phyloP scores from a whole-genome alignment of 1,140 invertebrate genomes.

The Neodiprion virginianus region DNA sequence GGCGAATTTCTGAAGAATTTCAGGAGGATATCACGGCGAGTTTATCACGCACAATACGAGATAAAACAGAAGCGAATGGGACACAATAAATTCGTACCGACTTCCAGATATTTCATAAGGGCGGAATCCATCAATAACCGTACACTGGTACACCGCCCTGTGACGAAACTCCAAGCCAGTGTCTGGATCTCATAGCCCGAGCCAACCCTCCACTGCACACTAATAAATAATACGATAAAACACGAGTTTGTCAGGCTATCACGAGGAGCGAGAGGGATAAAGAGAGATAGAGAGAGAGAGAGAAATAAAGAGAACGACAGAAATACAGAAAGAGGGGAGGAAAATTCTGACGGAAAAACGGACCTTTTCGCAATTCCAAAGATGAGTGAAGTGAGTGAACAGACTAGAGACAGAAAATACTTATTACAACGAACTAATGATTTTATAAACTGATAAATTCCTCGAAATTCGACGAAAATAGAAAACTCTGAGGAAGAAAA shows the following conservation, averaged over 20 bases:
- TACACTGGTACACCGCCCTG: no score
- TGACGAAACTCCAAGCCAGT: neutral
- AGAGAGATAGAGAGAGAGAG: neutral
- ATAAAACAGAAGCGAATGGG: constrained; percentile 58
- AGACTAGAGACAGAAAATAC: no score
- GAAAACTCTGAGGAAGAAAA: neutral
- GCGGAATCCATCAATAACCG: constrained; percentile 63
- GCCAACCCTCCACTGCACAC: neutral
- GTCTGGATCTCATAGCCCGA: neutral
- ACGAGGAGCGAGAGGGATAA: constrained; percentile 37
- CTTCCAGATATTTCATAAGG: constrained; percentile 62
- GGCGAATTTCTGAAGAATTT: neutral
- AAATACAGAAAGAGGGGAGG: neutral
- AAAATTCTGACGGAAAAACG: neutral
- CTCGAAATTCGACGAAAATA: no score
- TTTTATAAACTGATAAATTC: no score
- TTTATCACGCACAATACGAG: constrained; percentile 60
- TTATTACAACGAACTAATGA: no score
- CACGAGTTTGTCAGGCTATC: constrained; percentile 61
- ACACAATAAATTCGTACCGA: constrained; percentile 60
- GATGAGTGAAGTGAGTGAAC: no score
- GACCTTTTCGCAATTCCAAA: no score
- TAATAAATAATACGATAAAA: constrained; percentile 64
- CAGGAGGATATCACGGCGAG: constrained; percentile 48
- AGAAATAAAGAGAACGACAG: neutral